Percentiles rank a stretch among this genome's conserved stretches.
Evolutionary conservation across 2,113 vertebrate species (phyloP).

Genomic region (Cygnus buccinator): DNA sequence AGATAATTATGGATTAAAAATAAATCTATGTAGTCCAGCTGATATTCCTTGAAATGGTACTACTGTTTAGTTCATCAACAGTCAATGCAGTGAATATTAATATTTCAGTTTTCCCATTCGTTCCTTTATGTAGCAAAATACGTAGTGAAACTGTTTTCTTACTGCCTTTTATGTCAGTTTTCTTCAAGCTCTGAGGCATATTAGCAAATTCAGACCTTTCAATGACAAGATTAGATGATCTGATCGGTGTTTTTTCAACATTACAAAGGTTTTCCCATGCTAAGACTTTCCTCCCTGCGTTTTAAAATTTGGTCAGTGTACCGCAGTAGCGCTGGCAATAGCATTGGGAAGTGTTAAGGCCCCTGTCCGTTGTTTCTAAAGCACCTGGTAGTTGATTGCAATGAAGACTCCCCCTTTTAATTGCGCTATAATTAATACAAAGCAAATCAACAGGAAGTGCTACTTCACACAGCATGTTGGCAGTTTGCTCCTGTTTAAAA

Average conservation of each 20-base stretch:
- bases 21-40: constrained; percentile 14
- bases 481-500: constrained; percentile 30
- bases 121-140: constrained; percentile 36
- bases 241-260: too few relatives aligned
- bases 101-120: constrained; percentile 49
- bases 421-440: not conserved
- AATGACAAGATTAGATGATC: not conserved
- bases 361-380: not conserved
- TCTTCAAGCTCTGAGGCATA: not conserved
- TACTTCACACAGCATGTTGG: constrained; percentile 1
- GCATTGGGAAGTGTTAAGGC: not conserved
- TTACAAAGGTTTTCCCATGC: not conserved
- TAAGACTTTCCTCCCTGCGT: not conserved
- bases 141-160: not conserved
- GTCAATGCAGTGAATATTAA: constrained; percentile 37
- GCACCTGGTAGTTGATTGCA: not conserved
- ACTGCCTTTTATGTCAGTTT: constrained; percentile 1
- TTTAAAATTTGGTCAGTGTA: not conserved
- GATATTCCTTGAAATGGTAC: not conserved
- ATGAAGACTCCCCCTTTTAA: not conserved
- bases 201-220: constrained; percentile 40
- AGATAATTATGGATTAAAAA: constrained; percentile 43
- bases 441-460: constrained; percentile 39
- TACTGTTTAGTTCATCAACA: constrained; percentile 48
- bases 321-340: not conserved